Evolutionary conservation across 2,113 vertebrate genomes (phyloP).

Genomic region (Anoura caudifer): DNA sequence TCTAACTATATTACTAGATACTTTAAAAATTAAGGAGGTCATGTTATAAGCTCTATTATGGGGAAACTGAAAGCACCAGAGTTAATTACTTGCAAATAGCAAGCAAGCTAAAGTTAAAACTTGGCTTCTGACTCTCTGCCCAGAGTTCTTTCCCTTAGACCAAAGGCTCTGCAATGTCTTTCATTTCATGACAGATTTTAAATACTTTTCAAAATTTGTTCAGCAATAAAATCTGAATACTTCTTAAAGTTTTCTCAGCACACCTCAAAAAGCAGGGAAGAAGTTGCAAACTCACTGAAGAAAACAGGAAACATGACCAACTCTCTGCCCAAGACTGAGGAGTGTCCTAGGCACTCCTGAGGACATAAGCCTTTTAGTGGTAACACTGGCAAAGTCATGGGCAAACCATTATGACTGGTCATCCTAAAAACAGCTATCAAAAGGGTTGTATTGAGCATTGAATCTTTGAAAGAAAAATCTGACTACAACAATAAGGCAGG

Average conservation of each 20-base stretch:
- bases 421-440: background rate
- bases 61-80: background rate
- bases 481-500: background rate
- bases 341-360: no score
- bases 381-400: background rate
- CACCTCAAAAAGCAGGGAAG: background rate
- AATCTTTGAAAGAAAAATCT: conserved; percentile 12
- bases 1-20: background rate
- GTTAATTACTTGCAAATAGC: background rate
- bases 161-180: background rate
- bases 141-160: background rate
- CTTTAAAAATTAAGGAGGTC: background rate
- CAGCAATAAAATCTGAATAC: background rate
- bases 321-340: background rate
- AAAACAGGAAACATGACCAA: background rate
- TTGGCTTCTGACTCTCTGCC: background rate
- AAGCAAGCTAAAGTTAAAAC: background rate
- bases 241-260: background rate
- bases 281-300: background rate
- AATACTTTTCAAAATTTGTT: background rate
- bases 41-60: background rate
- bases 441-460: background rate
- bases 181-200: background rate
- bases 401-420: background rate
- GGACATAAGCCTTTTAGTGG: background rate